Base-by-base conservation (phyloP, 1,140 invertebrate genomes). In the Yoshiicerus persimilis region DNA sequence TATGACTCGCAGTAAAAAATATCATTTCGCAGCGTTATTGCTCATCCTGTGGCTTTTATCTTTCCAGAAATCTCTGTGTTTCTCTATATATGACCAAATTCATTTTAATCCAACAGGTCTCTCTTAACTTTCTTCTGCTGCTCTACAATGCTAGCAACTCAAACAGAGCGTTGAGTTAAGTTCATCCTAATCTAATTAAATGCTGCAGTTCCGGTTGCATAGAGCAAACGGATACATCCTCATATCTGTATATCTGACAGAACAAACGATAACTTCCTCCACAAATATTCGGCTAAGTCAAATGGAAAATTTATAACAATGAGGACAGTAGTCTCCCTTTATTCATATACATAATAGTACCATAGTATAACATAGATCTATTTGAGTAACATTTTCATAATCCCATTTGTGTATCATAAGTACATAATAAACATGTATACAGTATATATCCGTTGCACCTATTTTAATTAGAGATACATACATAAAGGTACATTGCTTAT, bases 81-180 rank as follows among this genome's bases (percentile, higher is more conserved):
- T 56, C 47, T n/a, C 27, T 70, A 3, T 5, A 11, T 11, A 30
- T 30, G 64, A 30, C 3, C 8, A 70, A 16, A 27, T 70, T 70
- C 66, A 70, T 70, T 70, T 70, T 32, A 70, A 38, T 80, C 75
- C 75, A 80, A 80, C 75, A 80, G 75, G 75, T 80, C 32, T 80
- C 75, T 6, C 75, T 80, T 36, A 34, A 70, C 30, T 80, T 38
- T 80, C 32, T 77, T 70, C 64, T n/a, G n/a, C n/a, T n/a, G n/a
- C n/a, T n/a, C n/a, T n/a, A n/a, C n/a, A n/a, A 9, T 47, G 39
- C 1, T 41, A 11, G 39, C 13, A 16, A 47, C 5, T 2, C 1
- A 4, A 4, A 47, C 13, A 16, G 20, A 56, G 47, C 47, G 16
- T 56, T 4, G 47, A 56, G 47, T 56, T 56, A 56, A 56, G 47